Evolutionary conservation across 2,797 vertebrate genomes (phyloP).

Genomic region (Oreortyx pictus): DNA sequence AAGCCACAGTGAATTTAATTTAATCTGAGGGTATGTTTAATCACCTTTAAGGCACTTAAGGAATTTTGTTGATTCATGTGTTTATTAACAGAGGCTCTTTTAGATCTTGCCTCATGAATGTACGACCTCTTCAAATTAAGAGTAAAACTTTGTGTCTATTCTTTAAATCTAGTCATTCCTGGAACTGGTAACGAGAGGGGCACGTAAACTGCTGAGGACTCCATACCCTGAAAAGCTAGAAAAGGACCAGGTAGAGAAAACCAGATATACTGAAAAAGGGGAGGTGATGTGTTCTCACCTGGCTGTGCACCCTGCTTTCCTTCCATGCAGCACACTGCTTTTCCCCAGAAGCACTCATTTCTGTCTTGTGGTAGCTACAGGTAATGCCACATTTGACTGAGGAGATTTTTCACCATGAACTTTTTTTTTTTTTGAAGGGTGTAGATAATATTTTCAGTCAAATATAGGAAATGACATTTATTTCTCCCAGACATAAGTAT

Average conservation of each 20-base stretch:
- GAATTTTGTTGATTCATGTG: constrained; percentile 42
- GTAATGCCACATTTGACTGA: neutral
- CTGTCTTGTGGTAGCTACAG: neutral
- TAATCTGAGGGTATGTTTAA: constrained; percentile 51
- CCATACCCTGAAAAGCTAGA: neutral
- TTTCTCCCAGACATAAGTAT: neutral
- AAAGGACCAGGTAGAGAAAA: neutral
- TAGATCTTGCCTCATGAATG: neutral
- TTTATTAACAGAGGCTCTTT: constrained; percentile 50
- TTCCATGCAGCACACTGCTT: neutral
- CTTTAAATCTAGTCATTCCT: neutral
- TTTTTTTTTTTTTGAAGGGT: neutral
- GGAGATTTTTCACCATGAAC: neutral
- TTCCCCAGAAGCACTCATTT: neutral
- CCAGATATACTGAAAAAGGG: neutral
- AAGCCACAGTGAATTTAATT: constrained; percentile 49
- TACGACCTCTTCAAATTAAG: neutral
- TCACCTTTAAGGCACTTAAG: constrained; percentile 54
- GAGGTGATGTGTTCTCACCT: neutral
- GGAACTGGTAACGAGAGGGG: neutral
- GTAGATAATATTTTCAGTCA: neutral
- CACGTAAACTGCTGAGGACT: neutral
- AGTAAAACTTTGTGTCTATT: neutral
- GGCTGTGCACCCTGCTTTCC: neutral
- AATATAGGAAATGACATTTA: neutral